These are phyloP conservation scores for Chironomus riparius DNA, from an alignment of 2,888 invertebrate species.

Conservation along the genomic window DNA sequence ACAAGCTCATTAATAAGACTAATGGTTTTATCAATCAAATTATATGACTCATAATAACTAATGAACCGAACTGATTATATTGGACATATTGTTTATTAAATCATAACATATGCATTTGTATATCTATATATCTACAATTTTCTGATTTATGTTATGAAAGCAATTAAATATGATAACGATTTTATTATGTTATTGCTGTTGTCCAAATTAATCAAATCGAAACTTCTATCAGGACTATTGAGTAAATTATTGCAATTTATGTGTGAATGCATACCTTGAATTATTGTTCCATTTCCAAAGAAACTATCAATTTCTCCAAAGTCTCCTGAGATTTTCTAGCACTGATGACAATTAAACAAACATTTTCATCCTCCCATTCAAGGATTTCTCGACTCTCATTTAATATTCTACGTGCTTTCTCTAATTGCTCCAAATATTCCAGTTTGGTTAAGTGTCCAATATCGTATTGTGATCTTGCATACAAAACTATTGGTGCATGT, in stretches of 20 bases:
- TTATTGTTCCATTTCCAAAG: not conserved
- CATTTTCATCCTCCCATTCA: slow-evolving; percentile 49
- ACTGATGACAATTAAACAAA: not conserved
- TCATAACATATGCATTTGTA: too few species aligned
- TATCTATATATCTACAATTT: too few species aligned
- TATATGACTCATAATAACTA: not conserved
- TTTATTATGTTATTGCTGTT: too few species aligned
- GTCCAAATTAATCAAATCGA: too few species aligned
- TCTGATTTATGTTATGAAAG: too few species aligned
- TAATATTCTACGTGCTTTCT: slow-evolving; percentile 54
- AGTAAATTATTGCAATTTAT: too few species aligned
- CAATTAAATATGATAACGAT: too few species aligned
- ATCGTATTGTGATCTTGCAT: slow-evolving; percentile 57
- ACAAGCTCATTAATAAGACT: not conserved
- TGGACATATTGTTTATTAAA: not conserved
- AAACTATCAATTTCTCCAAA: not conserved
- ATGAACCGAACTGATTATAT: not conserved
- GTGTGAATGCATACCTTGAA: too few species aligned
- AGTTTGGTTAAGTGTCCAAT: slow-evolving; percentile 51
- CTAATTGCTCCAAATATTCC: slow-evolving; percentile 52
- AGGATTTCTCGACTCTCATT: slow-evolving; percentile 58
- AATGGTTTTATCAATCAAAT: slow-evolving; percentile 24
- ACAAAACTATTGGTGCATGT: slow-evolving; percentile 64
- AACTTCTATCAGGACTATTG: too few species aligned
- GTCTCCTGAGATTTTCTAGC: not conserved